Conservation (phyloP, 2,797 vertebrate species). For the Trichosurus vulpecula region DNA sequence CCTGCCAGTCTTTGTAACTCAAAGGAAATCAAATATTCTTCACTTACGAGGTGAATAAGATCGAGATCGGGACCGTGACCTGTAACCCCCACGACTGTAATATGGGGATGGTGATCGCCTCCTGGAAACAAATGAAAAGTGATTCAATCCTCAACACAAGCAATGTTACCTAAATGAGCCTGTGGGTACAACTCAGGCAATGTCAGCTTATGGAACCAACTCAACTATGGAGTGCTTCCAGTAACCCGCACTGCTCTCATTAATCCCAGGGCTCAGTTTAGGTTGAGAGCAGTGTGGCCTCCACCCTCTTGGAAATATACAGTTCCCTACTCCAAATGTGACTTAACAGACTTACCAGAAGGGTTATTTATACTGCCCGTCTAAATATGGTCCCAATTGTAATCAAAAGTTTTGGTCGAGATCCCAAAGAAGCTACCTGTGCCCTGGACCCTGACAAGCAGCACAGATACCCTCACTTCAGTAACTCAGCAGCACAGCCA, state of each 20-base stretch:
- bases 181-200: neutral
- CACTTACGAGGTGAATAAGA: slow-evolving; percentile 97
- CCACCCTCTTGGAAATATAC: neutral
- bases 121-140: slow-evolving; percentile 82
- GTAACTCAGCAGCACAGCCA: neutral
- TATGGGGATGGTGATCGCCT: slow-evolving; percentile 96
- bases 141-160: slow-evolving; percentile 7
- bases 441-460: neutral
- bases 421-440: neutral
- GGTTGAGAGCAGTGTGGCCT: neutral
- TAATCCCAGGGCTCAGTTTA: neutral
- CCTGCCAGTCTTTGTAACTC: neutral
- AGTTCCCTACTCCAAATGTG: neutral
- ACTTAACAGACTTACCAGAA: neutral
- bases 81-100: slow-evolving; percentile 93
- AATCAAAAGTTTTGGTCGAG: neutral
- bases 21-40: neutral
- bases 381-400: neutral
- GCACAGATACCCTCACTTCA: neutral
- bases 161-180: neutral
- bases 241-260: neutral
- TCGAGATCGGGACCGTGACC: slow-evolving; percentile 94
- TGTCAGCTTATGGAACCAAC: neutral
- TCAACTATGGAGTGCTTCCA: neutral
- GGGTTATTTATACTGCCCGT: neutral